Evolutionary conservation across 1,140 invertebrate genomes (phyloP), one percentile per base, ranked within the genome.

Genomic region (Aleiodes sp.): DNA sequence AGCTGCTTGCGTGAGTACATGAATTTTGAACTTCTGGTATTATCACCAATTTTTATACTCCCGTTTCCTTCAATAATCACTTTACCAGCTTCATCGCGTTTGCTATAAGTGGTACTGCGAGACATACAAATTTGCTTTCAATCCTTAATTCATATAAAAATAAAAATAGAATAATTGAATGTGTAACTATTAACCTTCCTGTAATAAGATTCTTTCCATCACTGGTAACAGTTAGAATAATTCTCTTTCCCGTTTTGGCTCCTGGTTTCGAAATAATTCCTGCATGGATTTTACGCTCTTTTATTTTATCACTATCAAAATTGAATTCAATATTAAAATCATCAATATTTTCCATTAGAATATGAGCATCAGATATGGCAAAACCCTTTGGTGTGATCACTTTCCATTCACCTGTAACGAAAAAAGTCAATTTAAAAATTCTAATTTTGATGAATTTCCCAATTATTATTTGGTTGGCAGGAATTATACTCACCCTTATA

Each of bases 31-130:
- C 88, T 88, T 70, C 91, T 90, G 19, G 88, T 86, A 67, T 91
- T 87, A 10, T 92, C 90, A 29, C 89, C 88, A 9, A 92, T 85
- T 70, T 90, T 91, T 14, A 92, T 80, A 21, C 85, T 87, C 16
- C 91, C 91, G 29, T 88, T 91, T 4, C 92, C 92, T 78, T 94
- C 92, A 1, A 93, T 87, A 28, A 91, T 91, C 19, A 88, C 87
- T 78, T 92, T 92, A 8, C 88, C 88, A 31, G 88, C 90, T 77
- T 94, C 92, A 31, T 92, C 89, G 62, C 91, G 90, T 41, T 88
- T 88, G 61, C 89, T 89, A 80, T 91, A 93, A n/a, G 87, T 90
- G 0, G 88, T 89, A 75, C 90, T 90, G n/a, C n/a, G n/a, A n/a
- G n/a, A n/a, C n/a, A n/a, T n/a, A n/a, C n/a, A n/a, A n/a, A n/a